Evolutionary conservation across 2,113 vertebrate genomes (phyloP).

Genomic region (Nyctereutes procyonoides): DNA sequence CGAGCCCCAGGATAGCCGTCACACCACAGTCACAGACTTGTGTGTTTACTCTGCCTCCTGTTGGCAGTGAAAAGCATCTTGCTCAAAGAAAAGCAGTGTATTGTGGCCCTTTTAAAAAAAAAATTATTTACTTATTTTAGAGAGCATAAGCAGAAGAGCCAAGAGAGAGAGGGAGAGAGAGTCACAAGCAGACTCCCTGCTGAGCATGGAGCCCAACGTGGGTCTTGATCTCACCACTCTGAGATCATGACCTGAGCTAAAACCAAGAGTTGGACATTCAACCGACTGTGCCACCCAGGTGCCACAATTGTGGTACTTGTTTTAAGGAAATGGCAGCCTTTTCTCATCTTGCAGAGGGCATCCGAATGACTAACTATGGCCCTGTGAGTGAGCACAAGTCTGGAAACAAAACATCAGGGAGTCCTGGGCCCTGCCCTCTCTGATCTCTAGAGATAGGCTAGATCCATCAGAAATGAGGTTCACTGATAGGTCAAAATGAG

Average conservation of each 20-base stretch:
- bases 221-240: background rate
- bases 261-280: too few species aligned
- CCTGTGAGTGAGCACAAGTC: background rate
- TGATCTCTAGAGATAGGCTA: too few species aligned
- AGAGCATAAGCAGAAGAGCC: too few species aligned
- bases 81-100: background rate
- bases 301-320: too few species aligned
- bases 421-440: background rate
- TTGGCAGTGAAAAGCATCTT: background rate
- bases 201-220: too few species aligned
- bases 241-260: background rate
- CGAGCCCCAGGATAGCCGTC: background rate
- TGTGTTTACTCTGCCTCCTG: background rate
- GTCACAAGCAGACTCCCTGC: too few species aligned
- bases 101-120: too few species aligned
- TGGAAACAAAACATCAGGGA: background rate
- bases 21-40: background rate
- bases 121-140: too few species aligned
- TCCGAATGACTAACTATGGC: accelerated
- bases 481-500: background rate
- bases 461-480: too few species aligned
- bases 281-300: too few species aligned
- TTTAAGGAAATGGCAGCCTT: background rate
- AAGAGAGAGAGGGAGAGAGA: too few species aligned
- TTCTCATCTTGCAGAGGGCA: background rate